Evolutionary conservation across 2,888 invertebrate genomes (phyloP).

Genomic region (Eristalis tenax): DNA sequence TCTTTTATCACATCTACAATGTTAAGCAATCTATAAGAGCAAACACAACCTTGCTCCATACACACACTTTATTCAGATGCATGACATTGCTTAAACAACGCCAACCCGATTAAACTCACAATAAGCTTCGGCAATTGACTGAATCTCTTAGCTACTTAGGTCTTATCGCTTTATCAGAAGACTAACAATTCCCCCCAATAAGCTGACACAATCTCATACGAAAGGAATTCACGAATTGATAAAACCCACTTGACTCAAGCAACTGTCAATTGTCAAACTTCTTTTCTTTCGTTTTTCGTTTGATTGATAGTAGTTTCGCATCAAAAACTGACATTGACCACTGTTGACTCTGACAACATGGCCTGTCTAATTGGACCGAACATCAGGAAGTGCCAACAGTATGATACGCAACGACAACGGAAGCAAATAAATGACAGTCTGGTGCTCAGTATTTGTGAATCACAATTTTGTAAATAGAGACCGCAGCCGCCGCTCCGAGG

Average conservation of each 20-base stretch:
- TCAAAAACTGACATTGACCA: constrained; percentile 7
- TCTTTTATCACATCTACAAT: too few relatives aligned
- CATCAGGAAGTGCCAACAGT: constrained; percentile 42
- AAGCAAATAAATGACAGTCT: not conserved
- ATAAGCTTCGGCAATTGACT: constrained; percentile 6
- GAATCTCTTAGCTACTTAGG: not conserved
- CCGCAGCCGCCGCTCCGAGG: not conserved
- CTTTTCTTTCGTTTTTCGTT: not conserved
- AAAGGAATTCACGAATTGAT: constrained; percentile 4
- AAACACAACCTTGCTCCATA: not conserved
- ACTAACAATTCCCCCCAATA: not conserved
- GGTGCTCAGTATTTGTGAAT: constrained; percentile 16
- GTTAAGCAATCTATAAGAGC: too few relatives aligned
- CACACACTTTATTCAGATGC: not conserved
- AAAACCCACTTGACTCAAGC: constrained; percentile 5
- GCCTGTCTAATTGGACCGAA: constrained; percentile 17
- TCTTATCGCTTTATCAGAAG: constrained; percentile 23
- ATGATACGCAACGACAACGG: not conserved
- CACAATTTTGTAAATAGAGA: constrained; percentile 36
- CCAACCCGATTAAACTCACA: not conserved
- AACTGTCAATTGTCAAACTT: constrained; percentile 12
- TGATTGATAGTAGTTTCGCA: not conserved
- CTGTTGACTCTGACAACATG: not conserved
- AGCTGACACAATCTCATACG: not conserved
- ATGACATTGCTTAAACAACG: constrained; percentile 33